A percentile compares a stretch with the other conserved stretches of the same genome.
Evolutionary conservation across 2,888 invertebrate species (phyloP).

Genomic region (Drosophila imparisetae): DNA sequence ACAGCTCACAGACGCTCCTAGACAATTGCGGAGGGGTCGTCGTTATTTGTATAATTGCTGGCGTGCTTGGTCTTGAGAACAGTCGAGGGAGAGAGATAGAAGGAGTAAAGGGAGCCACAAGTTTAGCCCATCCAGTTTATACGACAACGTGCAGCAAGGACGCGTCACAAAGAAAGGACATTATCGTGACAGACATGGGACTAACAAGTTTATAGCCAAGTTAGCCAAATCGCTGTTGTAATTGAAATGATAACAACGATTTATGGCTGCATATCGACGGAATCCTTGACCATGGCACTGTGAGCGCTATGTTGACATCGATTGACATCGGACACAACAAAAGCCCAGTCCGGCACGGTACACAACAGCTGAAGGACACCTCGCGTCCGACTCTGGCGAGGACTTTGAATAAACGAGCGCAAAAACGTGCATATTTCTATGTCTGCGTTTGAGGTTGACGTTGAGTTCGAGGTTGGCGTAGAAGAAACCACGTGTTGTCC

Average conservation of each 20-base stretch:
- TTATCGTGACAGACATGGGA: slow-evolving; percentile 61
- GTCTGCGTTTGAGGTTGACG: not conserved
- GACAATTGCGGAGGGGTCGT: slow-evolving; percentile 28
- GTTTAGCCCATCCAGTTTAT: slow-evolving; percentile 30
- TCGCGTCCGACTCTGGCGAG: slow-evolving; percentile 22
- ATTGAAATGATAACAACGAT: slow-evolving; percentile 56
- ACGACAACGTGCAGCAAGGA: slow-evolving; percentile 71
- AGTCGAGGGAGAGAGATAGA: slow-evolving; percentile 7
- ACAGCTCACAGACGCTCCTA: slow-evolving; percentile 12
- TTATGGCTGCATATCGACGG: slow-evolving; percentile 38
- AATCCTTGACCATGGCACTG: slow-evolving; percentile 71
- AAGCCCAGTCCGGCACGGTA: slow-evolving; percentile 13
- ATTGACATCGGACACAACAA: slow-evolving; percentile 59
- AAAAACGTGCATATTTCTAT: slow-evolving; percentile 32
- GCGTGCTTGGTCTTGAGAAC: slow-evolving; percentile 43
- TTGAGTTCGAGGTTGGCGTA: not conserved
- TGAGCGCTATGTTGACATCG: slow-evolving; percentile 61
- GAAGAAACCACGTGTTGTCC: slow-evolving; percentile 59
- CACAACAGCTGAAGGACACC: slow-evolving; percentile 37
- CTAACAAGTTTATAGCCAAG: slow-evolving; percentile 36
- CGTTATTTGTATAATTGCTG: slow-evolving; percentile 75
- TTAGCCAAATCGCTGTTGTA: slow-evolving; percentile 19
- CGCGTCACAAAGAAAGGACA: slow-evolving; percentile 54
- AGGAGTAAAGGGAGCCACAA: slow-evolving; percentile 2
- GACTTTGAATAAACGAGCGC: slow-evolving; percentile 17